Conservation (phyloP, 2,888 invertebrate genomes). For the Oxystoma pomonae region DNA sequence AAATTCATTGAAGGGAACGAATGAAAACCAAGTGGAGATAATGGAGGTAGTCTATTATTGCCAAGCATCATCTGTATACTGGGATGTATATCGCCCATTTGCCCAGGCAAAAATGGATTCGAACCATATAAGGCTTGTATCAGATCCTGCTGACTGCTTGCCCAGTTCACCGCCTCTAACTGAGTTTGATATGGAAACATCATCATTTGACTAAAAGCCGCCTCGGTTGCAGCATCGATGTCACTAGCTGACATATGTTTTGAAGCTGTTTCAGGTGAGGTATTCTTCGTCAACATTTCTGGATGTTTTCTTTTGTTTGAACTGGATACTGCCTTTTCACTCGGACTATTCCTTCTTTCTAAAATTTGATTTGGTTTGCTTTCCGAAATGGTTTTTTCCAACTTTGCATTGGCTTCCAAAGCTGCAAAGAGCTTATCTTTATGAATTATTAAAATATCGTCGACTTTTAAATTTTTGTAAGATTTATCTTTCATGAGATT, state of each 20-base stretch:
- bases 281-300: constrained; percentile 5
- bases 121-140: constrained; percentile 52
- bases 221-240: constrained; percentile 65
- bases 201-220: constrained; percentile 68
- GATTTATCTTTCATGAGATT: constrained; percentile 66
- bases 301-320: constrained; percentile 9
- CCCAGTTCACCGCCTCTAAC: constrained; percentile 55
- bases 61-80: constrained; percentile 52
- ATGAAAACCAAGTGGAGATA: constrained; percentile 45
- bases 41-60: constrained; percentile 47
- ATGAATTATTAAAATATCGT: constrained; percentile 23
- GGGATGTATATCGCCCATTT: constrained; percentile 49
- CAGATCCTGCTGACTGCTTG: constrained; percentile 52
- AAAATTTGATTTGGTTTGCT: constrained; percentile 31
- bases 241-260: constrained; percentile 54
- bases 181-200: constrained; percentile 69
- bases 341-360: constrained; percentile 31
- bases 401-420: constrained; percentile 50
- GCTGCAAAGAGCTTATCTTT: constrained; percentile 23
- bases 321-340: constrained; percentile 14
- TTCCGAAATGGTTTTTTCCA: constrained; percentile 22
- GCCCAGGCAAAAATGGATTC: constrained; percentile 48
- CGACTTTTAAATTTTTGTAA: constrained; percentile 16
- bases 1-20: constrained; percentile 48
- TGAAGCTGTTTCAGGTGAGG: constrained; percentile 18